phyloP scores from a whole-genome alignment of 2,888 invertebrate genomes.

The Cecidostiba fungosa region DNA sequence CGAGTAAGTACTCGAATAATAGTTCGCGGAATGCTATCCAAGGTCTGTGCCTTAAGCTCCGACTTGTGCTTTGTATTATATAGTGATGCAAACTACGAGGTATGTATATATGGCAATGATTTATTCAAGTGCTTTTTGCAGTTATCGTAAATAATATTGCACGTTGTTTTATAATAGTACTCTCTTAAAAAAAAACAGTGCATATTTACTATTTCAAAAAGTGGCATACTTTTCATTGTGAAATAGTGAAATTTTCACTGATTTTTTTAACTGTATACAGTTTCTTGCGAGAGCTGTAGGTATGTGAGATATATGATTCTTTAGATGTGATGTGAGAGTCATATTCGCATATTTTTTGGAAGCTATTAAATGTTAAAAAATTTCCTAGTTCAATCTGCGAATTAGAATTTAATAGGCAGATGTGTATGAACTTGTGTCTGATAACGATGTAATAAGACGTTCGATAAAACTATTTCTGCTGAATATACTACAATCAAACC shows the following conservation, averaged over 20 bases:
- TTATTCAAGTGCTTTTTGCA: slow-evolving; percentile 23
- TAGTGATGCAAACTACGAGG: slow-evolving; percentile 1
- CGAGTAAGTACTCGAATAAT: slow-evolving; percentile 42
- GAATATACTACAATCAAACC: background rate
- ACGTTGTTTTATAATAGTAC: too few species aligned
- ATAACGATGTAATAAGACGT: background rate
- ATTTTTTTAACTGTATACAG: too few species aligned
- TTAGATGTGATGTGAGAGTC: too few species aligned
- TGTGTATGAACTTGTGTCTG: background rate
- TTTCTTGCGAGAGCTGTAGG: too few species aligned
- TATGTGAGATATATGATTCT: too few species aligned
- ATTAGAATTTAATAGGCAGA: too few species aligned
- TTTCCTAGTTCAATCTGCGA: too few species aligned
- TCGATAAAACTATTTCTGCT: background rate
- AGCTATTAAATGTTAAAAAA: background rate
- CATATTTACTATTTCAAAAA: too few species aligned
- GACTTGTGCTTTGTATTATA: background rate
- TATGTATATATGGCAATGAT: slow-evolving; percentile 16
- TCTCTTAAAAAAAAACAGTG: too few species aligned
- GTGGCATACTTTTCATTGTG: too few species aligned
- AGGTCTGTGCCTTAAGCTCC: slow-evolving; percentile 31
- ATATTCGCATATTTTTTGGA: background rate
- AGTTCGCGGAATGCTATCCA: slow-evolving; percentile 60
- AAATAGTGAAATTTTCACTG: too few species aligned
- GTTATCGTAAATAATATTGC: slow-evolving; percentile 28